Base-by-base conservation (phyloP, 2,113 vertebrate species). In the Lathamus discolor region DNA sequence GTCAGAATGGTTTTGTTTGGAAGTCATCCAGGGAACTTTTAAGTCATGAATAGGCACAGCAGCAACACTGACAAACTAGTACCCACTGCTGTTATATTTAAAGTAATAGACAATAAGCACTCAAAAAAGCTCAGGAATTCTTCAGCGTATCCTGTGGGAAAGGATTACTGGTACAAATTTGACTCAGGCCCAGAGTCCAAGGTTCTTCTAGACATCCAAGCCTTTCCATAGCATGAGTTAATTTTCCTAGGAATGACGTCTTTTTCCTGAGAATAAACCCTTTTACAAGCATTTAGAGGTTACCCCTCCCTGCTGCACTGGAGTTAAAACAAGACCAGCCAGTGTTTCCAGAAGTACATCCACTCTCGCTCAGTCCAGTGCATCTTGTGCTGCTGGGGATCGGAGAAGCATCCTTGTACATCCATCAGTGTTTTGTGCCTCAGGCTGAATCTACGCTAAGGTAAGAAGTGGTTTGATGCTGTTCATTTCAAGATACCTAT, bases 251-350 rank as follows among this genome's bases (percentile, higher is more conserved):
- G 86, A 95, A 83, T 92, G 1, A 59, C 6, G 5, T 64, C 25
- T 31, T 93, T 93, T 93, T 64, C 48, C 43, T 64, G 27, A 91
- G 83, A 86, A 95, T 61, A 92, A 96, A 81, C 15, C 23, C 69
- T 94, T 94, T 91, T 61, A 86, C 51, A 82, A 91, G 76, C 23
- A 48, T 82, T 88, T 88, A 75, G 91, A 94, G 20, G 14, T 82
- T 2, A 39, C 75, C 29, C 52, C 33, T 95, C 68, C 68, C 80
- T 64, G 52, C 43, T 75, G 46, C 83, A 55, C 55, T 86, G 66
- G 23, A 59, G 29, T 52, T 88, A 61, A 95, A 93, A 83, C 75
- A 92, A 93, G 86, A 90, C 44, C 55, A 92, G 95, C 44, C 86
- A 78, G 81, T 74, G 77, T 93, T 95, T 94, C 80, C 77, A 81